Evolutionary conservation across 2,888 invertebrate genomes (phyloP).

Genomic region (Andrena flavipes): DNA sequence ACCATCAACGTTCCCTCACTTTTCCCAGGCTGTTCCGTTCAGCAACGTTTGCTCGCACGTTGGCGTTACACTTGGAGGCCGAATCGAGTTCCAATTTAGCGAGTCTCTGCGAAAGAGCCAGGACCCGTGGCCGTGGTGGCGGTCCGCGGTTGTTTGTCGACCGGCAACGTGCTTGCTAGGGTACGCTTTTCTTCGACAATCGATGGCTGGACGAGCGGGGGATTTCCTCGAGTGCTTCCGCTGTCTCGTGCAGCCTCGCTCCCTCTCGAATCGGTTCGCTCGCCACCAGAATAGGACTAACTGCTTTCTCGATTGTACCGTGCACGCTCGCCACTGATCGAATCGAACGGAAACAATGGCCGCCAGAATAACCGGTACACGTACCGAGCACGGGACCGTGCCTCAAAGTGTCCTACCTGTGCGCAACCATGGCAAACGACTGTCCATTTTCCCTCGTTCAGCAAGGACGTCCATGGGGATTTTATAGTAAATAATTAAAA

Average conservation of each 20-base stretch:
- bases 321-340: slow-evolving; percentile 39
- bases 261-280: slow-evolving; percentile 59
- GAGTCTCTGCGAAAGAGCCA: slow-evolving; percentile 47
- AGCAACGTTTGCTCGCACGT: background rate
- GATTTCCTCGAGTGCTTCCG: slow-evolving; percentile 73
- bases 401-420: slow-evolving; percentile 17
- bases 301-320: slow-evolving; percentile 64
- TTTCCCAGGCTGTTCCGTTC: background rate
- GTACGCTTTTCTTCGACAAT: slow-evolving; percentile 72
- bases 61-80: slow-evolving; percentile 8
- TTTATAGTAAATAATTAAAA: too few species aligned
- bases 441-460: background rate
- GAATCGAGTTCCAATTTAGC: slow-evolving; percentile 70
- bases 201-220: slow-evolving; percentile 65
- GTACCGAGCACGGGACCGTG: slow-evolving; percentile 15
- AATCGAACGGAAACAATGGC: slow-evolving; percentile 64
- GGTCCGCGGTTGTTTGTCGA: slow-evolving; percentile 70
- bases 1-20: background rate
- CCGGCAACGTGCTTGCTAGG: slow-evolving; percentile 53
- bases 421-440: background rate
- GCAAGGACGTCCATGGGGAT: background rate
- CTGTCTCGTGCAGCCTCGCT: slow-evolving; percentile 70
- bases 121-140: slow-evolving; percentile 4
- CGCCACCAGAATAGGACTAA: slow-evolving; percentile 62
- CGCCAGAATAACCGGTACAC: slow-evolving; percentile 45